Conservation (phyloP, 1,140 invertebrate species). For the Diachasma alloeum region DNA sequence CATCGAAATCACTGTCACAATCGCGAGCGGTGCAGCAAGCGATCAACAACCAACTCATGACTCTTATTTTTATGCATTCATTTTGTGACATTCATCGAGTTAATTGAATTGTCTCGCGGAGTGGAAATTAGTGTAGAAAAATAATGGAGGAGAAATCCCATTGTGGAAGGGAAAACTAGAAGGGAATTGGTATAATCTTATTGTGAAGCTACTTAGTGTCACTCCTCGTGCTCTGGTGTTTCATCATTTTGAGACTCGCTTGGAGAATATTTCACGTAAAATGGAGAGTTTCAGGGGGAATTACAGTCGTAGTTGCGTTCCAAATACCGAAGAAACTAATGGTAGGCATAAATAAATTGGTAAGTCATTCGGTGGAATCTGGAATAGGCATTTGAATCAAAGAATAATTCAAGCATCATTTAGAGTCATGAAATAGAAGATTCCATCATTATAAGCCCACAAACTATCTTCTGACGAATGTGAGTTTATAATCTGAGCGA, state of each 20-base stretch:
- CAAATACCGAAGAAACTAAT: too few relatives aligned
- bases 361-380: too few relatives aligned
- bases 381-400: too few relatives aligned
- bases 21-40: too few relatives aligned
- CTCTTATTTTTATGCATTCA: background rate
- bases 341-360: too few relatives aligned
- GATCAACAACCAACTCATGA: too few relatives aligned
- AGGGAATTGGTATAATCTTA: slow-evolving; percentile 32
- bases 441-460: too few relatives aligned
- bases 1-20: too few relatives aligned
- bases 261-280: slow-evolving; percentile 28
- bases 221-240: slow-evolving; percentile 40
- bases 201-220: slow-evolving; percentile 44
- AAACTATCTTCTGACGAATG: too few relatives aligned
- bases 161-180: background rate
- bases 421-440: too few relatives aligned
- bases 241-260: slow-evolving; percentile 32
- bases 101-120: background rate
- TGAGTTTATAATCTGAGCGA: too few relatives aligned
- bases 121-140: background rate
- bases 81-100: slow-evolving; percentile 14
- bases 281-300: background rate
- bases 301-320: background rate
- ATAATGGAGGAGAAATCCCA: background rate
- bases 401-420: too few relatives aligned